phyloP scores from a whole-genome alignment of 2,797 vertebrate species.

The Brotogeris chrysoptera region DNA sequence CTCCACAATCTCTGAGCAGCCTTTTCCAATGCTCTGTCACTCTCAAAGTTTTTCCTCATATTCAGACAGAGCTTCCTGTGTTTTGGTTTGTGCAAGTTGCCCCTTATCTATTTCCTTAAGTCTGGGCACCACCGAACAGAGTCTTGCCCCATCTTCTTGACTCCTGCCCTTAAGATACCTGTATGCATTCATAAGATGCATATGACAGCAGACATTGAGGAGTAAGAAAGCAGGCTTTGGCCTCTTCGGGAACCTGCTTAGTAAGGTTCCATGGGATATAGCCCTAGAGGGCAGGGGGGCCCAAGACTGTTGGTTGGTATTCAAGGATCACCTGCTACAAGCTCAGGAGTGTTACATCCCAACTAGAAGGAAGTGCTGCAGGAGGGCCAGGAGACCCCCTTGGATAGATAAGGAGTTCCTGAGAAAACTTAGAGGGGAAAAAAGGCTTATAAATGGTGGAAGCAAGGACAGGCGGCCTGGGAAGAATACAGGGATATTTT shows the following conservation, averaged over 20 bases:
- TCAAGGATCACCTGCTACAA: no score
- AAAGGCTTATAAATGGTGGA: no score
- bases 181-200: not conserved
- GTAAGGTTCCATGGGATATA: not conserved
- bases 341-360: no score
- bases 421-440: no score
- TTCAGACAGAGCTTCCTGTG: not conserved
- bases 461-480: no score
- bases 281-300: not conserved
- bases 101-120: not conserved
- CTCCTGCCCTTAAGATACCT: not conserved
- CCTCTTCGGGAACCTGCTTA: not conserved
- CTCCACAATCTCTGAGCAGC: not conserved
- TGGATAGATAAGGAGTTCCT: no score
- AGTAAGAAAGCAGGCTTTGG: not conserved
- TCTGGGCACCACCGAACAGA: not conserved
- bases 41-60: not conserved
- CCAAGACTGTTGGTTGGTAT: no score
- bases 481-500: no score
- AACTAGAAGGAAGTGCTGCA: no score
- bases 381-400: no score
- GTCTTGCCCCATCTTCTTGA: not conserved
- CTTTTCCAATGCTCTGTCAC: not conserved
- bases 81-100: not conserved
- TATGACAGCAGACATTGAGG: not conserved